Conservation (phyloP, 2,113 vertebrate genomes). For the Chloebia gouldiae region DNA sequence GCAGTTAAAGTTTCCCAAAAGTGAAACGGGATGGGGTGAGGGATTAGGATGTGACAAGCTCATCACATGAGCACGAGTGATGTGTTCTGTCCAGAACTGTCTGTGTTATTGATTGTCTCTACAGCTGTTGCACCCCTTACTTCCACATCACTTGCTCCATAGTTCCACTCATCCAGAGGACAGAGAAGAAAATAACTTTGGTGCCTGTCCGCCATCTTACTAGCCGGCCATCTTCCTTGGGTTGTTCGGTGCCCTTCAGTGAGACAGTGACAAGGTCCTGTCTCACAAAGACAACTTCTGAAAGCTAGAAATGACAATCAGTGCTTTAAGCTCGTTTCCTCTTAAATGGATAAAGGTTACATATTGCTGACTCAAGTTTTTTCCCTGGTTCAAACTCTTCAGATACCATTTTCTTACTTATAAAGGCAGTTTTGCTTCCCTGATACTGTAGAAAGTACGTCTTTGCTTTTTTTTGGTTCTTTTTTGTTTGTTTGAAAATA, state of each 20-base stretch:
- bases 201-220: conserved; percentile 75
- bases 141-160: conserved; percentile 78
- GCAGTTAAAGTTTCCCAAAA: conserved; percentile 90
- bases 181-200: conserved; percentile 83
- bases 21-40: conserved; percentile 83
- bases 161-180: conserved; percentile 75
- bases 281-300: conserved; percentile 68
- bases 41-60: conserved; percentile 97
- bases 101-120: conserved; percentile 82
- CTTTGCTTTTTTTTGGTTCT: conserved; percentile 39
- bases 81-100: conserved; percentile 94
- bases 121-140: conserved; percentile 80
- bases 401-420: conserved; percentile 80
- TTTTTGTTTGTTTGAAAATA: conserved; percentile 21
- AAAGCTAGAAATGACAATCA: conserved; percentile 84
- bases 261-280: conserved; percentile 60
- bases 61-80: conserved; percentile 94
- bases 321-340: conserved; percentile 81
- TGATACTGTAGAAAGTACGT: conserved; percentile 81
- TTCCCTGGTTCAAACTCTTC: conserved; percentile 77
- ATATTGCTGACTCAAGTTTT: conserved; percentile 77
- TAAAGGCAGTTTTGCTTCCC: conserved; percentile 92
- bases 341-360: conserved; percentile 75
- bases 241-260: conserved; percentile 63
- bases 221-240: conserved; percentile 67